phyloP scores from a whole-genome alignment of 2,797 vertebrate genomes.

The Fringilla coelebs region DNA sequence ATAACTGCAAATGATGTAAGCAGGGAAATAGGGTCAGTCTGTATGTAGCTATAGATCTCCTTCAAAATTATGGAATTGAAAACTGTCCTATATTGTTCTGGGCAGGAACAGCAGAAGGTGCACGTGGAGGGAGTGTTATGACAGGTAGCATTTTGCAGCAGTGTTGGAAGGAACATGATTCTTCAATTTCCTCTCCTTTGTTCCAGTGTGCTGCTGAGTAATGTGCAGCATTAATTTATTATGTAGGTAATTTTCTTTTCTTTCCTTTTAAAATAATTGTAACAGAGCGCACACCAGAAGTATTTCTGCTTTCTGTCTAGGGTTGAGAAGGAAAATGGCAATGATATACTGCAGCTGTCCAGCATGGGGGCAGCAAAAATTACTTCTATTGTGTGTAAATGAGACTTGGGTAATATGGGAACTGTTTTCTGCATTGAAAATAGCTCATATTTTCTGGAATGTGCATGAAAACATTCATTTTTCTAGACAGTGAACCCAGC shows the following conservation, averaged over 20 bases:
- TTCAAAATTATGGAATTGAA: neutral
- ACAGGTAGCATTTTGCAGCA: neutral
- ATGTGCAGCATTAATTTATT: slow-evolving; percentile 51
- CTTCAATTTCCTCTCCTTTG: slow-evolving; percentile 54
- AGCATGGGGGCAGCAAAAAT: neutral
- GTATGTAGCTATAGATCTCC: neutral
- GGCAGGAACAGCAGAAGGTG: neutral
- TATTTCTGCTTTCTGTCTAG: slow-evolving; percentile 28
- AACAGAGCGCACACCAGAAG: neutral
- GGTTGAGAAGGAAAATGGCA: neutral
- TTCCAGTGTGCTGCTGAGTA: slow-evolving; percentile 27
- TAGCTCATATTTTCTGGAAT: neutral
- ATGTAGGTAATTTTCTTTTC: slow-evolving; percentile 61
- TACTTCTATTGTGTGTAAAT: neutral
- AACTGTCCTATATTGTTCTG: neutral
- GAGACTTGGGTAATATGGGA: neutral
- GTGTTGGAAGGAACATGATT: slow-evolving; percentile 11
- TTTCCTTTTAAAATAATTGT: slow-evolving; percentile 49
- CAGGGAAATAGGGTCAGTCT: neutral
- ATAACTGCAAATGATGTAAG: neutral
- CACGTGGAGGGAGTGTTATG: neutral
- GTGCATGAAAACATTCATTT: neutral
- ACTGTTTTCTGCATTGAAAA: neutral
- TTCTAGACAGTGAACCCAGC: neutral
- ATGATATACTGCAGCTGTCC: neutral